Conservation (phyloP, 2,797 vertebrate genomes). For the Remorina albescens region DNA sequence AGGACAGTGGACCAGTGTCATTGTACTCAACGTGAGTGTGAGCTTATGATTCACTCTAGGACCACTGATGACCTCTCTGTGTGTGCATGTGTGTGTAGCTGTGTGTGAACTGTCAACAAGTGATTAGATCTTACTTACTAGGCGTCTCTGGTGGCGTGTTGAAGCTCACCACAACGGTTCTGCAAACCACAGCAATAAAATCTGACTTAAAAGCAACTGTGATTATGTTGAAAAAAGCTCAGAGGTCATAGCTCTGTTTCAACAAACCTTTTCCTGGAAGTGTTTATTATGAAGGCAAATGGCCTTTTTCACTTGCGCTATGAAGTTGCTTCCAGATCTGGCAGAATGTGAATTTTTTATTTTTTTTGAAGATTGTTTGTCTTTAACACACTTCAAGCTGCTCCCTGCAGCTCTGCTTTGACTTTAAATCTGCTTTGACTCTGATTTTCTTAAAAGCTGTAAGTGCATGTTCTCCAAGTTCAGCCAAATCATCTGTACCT, state of each 20-base stretch:
- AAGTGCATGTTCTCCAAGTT: slow-evolving; percentile 15
- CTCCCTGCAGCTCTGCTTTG: slow-evolving; percentile 11
- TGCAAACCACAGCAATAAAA: slow-evolving; percentile 1
- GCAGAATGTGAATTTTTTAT: too few species aligned
- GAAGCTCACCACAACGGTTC: not conserved
- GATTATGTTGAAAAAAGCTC: not conserved
- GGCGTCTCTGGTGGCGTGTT: not conserved
- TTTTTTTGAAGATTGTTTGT: too few species aligned
- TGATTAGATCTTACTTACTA: slow-evolving; percentile 28
- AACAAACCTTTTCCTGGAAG: not conserved
- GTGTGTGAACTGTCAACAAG: slow-evolving; percentile 43
- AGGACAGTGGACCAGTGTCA: not conserved
- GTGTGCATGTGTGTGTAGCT: not conserved
- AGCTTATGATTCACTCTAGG: not conserved
- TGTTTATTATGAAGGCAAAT: too few species aligned
- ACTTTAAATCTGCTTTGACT: slow-evolving; percentile 28
- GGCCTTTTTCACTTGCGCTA: too few species aligned
- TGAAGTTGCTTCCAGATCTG: slow-evolving; percentile 38
- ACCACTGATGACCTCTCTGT: not conserved
- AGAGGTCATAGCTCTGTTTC: not conserved
- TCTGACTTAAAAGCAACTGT: not conserved
- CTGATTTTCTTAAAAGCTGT: slow-evolving; percentile 19
- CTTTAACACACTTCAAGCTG: slow-evolving; percentile 8
- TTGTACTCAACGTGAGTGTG: slow-evolving; percentile 3
- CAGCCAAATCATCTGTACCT: slow-evolving; percentile 8